These are phyloP conservation scores for Hippocampus zosterae DNA, from an alignment of 2,113 vertebrate genomes.

Conservation along the genomic window DNA sequence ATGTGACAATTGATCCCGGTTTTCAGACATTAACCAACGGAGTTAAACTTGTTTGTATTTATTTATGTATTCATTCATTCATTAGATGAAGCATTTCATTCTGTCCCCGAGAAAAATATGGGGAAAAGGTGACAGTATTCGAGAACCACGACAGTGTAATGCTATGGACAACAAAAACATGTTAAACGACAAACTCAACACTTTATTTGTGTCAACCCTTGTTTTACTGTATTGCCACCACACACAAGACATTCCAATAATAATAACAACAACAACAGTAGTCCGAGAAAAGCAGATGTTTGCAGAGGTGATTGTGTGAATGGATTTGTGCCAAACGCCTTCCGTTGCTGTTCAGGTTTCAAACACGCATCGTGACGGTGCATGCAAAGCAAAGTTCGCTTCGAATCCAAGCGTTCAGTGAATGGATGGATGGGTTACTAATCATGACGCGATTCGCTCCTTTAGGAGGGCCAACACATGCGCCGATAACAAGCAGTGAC, in stretches of 20 bases:
- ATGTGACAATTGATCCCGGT: too few species aligned
- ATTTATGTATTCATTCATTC: too few species aligned
- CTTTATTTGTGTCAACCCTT: not conserved
- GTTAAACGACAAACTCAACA: too few species aligned
- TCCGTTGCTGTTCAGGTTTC: not conserved
- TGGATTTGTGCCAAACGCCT: not conserved
- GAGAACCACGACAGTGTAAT: too few species aligned
- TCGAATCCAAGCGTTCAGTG: not conserved
- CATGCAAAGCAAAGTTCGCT: conserved; percentile 1
- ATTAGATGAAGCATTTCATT: too few species aligned
- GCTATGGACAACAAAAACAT: too few species aligned
- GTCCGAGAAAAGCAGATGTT: not conserved
- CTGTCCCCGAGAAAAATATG: too few species aligned
- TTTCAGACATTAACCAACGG: too few species aligned
- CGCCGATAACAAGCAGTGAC: not conserved
- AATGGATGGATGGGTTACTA: conserved; percentile 8
- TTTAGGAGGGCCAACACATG: conserved; percentile 7
- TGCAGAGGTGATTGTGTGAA: not conserved
- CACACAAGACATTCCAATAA: not conserved
- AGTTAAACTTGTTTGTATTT: too few species aligned
- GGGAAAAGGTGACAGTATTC: too few species aligned
- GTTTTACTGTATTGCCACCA: not conserved
- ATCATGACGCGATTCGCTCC: not conserved
- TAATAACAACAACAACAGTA: too few species aligned
- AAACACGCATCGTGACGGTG: not conserved